These are phyloP conservation scores for Drosophila pachea DNA, from an alignment of 1,140 invertebrate genomes.

Conservation along the genomic window DNA sequence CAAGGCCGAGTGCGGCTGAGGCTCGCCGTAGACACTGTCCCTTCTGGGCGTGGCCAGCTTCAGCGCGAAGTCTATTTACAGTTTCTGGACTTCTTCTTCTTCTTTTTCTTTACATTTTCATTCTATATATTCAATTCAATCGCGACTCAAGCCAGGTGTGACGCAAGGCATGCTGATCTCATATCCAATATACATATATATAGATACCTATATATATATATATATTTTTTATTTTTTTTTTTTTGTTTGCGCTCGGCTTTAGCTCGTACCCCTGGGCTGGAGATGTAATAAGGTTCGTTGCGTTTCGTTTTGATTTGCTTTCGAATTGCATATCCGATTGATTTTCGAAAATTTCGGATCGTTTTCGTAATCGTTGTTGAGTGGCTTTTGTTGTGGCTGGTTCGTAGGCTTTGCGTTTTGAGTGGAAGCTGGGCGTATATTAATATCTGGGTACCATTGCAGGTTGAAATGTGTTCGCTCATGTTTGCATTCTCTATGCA, in stretches of 20 bases:
- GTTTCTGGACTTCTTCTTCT: conserved; percentile 48
- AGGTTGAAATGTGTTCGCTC: conserved; percentile 70
- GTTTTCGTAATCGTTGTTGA: conserved; percentile 1
- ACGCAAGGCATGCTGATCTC: conserved; percentile 72
- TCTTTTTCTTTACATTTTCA: conserved; percentile 28
- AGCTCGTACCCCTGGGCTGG: conserved; percentile 48
- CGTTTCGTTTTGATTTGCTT: conserved; percentile 36
- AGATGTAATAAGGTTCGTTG: conserved; percentile 43
- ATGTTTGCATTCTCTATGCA: conserved; percentile 52
- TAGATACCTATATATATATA: too few relatives aligned
- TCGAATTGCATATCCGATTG: background rate
- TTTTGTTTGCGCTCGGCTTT: conserved; percentile 40
- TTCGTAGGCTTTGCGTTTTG: conserved; percentile 52
- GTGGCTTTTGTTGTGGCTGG: conserved; percentile 34
- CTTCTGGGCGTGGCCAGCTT: too few relatives aligned
- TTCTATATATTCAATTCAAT: conserved; percentile 70
- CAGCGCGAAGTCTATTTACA: conserved; percentile 62
- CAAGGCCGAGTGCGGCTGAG: too few relatives aligned
- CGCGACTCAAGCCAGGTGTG: conserved; percentile 77
- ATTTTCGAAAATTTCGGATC: background rate
- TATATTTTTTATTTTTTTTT: too few relatives aligned
- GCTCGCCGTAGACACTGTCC: too few relatives aligned
- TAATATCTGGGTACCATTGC: conserved; percentile 78
- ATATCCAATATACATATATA: conserved; percentile 5
- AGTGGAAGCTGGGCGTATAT: conserved; percentile 78